Percentiles rank a stretch among this genome's conserved stretches.
Conservation (phyloP, 2,888 invertebrate species). For the Mantis religiosa region DNA sequence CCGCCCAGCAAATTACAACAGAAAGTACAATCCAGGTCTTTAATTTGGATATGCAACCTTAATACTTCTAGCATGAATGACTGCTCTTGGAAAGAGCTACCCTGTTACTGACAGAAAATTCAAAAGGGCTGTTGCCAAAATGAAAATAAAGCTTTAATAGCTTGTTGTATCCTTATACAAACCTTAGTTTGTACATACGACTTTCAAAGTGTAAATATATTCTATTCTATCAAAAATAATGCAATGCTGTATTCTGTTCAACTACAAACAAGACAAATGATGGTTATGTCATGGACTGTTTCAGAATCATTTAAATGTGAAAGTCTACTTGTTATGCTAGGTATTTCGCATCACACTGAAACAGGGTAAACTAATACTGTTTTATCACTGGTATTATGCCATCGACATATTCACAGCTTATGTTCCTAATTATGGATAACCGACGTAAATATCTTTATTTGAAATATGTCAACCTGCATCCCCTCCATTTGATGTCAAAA, state of each 20-base stretch:
- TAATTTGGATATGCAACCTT: not conserved
- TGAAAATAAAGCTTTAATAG: not conserved
- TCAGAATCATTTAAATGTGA: not conserved
- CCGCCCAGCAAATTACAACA: too few species aligned
- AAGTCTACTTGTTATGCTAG: not conserved
- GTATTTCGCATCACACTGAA: not conserved
- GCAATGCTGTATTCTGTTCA: not conserved
- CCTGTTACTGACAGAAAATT: not conserved
- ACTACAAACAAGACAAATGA: not conserved
- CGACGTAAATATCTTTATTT: not conserved
- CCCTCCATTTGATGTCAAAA: not conserved
- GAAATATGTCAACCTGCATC: not conserved
- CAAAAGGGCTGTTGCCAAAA: not conserved
- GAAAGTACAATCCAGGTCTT: too few species aligned
- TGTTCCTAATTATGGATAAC: not conserved
- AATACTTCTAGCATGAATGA: not conserved
- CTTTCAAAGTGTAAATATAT: not conserved
- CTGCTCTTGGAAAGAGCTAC: not conserved
- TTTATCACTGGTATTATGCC: not conserved
- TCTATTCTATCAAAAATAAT: not conserved
- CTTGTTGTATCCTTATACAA: not conserved
- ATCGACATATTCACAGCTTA: not conserved
- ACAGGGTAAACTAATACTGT: not conserved
- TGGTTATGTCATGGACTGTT: not conserved
- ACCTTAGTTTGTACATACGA: not conserved